Conservation (phyloP, 2,888 invertebrate genomes). For the Hemithea aestivaria region DNA sequence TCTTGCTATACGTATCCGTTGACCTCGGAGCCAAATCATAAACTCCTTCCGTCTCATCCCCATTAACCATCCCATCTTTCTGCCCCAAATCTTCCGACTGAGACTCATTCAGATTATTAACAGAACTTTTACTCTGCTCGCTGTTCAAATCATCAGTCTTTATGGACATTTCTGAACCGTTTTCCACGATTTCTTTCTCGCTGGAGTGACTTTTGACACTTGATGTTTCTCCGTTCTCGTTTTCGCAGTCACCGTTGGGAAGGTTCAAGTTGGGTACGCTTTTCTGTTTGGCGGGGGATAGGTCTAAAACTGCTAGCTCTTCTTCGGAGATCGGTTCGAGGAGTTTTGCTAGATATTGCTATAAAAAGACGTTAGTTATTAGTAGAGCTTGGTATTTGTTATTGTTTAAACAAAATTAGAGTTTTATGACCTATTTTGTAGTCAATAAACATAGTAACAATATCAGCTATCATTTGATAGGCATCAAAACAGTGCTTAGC, state of each 20-base stretch:
- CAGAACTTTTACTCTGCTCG: slow-evolving; percentile 43
- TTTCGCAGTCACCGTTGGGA: slow-evolving; percentile 52
- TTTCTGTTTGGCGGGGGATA: slow-evolving; percentile 50
- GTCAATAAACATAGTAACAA: too few species aligned
- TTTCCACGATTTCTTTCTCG: slow-evolving; percentile 55
- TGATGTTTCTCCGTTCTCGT: slow-evolving; percentile 55
- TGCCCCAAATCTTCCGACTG: slow-evolving; percentile 41
- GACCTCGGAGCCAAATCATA: slow-evolving; percentile 66
- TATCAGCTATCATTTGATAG: too few species aligned
- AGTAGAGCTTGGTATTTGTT: too few species aligned
- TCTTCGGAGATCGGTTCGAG: slow-evolving; percentile 66
- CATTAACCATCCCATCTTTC: slow-evolving; percentile 56
- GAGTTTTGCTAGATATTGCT: slow-evolving; percentile 59
- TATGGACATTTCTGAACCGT: slow-evolving; percentile 63
- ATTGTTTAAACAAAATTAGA: too few species aligned
- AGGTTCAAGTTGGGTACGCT: slow-evolving; percentile 47
- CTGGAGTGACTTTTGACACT: slow-evolving; percentile 58
- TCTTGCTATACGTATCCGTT: slow-evolving; percentile 68
- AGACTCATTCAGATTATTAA: slow-evolving; percentile 41
- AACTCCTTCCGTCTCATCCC: slow-evolving; percentile 64
- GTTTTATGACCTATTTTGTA: too few species aligned
- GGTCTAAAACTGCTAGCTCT: slow-evolving; percentile 61
- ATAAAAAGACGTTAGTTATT: too few species aligned
- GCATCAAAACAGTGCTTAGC: too few species aligned
- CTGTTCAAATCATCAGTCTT: slow-evolving; percentile 66